Conservation (phyloP, 2,113 vertebrate genomes). For the Paedocypris sp. region DNA sequence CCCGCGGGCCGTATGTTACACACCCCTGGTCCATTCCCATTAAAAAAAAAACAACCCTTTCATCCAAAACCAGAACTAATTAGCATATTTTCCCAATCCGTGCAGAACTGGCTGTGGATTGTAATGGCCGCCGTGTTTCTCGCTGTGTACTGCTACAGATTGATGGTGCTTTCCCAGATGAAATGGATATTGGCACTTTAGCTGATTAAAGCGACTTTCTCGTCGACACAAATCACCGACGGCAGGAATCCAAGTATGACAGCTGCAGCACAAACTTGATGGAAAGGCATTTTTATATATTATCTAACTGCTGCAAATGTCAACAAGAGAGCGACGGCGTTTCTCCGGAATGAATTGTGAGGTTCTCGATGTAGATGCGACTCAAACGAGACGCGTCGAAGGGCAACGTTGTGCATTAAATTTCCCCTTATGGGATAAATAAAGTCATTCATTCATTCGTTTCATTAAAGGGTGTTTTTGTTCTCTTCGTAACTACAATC, state of each 20-base stretch:
- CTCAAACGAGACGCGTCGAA: constrained; percentile 12
- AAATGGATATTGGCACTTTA: constrained; percentile 30
- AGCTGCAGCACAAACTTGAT: background rate
- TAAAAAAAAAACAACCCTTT: too few species aligned
- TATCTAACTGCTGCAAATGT: constrained; percentile 28
- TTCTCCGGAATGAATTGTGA: constrained; percentile 27
- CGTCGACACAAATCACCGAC: constrained; percentile 24
- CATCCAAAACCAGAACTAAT: too few species aligned
- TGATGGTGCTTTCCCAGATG: constrained; percentile 20
- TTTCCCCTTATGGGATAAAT: too few species aligned
- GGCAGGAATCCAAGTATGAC: constrained; percentile 8
- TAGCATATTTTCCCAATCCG: constrained; percentile 15
- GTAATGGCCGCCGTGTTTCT: constrained; percentile 45
- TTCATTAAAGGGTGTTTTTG: too few species aligned
- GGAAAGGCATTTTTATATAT: constrained; percentile 20
- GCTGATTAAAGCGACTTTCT: constrained; percentile 31
- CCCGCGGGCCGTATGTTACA: too few species aligned
- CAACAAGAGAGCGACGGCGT: constrained; percentile 33
- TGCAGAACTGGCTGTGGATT: constrained; percentile 11
- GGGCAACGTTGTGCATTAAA: too few species aligned
- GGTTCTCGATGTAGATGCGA: constrained; percentile 5
- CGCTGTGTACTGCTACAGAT: constrained; percentile 31
- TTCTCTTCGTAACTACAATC: too few species aligned
- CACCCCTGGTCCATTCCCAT: too few species aligned
- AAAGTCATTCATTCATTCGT: too few species aligned